Conservation (phyloP, 2,888 invertebrate genomes). For the Dioctria linearis region DNA sequence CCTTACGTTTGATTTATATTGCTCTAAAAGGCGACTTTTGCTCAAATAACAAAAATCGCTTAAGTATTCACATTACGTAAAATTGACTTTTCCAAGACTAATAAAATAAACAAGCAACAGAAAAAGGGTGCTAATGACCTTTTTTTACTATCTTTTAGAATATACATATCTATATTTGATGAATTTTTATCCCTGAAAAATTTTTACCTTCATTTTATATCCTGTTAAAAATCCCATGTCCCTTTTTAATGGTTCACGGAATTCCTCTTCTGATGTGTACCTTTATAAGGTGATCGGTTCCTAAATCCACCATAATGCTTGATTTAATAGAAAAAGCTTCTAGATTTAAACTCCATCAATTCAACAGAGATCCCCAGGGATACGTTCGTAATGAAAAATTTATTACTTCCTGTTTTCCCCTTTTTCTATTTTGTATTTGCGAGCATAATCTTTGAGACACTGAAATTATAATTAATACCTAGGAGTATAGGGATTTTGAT, state of each 20-base stretch:
- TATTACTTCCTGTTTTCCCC: not conserved
- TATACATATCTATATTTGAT: not conserved
- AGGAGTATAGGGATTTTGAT: no score
- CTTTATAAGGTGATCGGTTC: not conserved
- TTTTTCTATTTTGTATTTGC: not conserved
- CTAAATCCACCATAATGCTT: not conserved
- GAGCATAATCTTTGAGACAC: no score
- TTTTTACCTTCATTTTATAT: not conserved
- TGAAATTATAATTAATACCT: no score
- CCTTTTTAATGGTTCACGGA: not conserved
- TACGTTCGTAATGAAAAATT: not conserved
- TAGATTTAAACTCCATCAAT: constrained; percentile 1
- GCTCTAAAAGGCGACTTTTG: no score
- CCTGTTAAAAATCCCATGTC: not conserved
- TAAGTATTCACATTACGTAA: not conserved
- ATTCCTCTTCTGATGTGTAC: not conserved
- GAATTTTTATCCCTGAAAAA: not conserved
- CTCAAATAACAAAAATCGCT: not conserved
- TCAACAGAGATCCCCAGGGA: not conserved
- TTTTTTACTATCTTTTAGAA: not conserved
- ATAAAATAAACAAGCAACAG: not conserved
- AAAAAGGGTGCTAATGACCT: constrained; percentile 1
- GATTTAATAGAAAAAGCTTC: not conserved
- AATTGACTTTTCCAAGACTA: not conserved
- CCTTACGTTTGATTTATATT: no score